These are phyloP conservation scores for Dicycla oo DNA, from an alignment of 2,888 invertebrate species.

Conservation along the genomic window DNA sequence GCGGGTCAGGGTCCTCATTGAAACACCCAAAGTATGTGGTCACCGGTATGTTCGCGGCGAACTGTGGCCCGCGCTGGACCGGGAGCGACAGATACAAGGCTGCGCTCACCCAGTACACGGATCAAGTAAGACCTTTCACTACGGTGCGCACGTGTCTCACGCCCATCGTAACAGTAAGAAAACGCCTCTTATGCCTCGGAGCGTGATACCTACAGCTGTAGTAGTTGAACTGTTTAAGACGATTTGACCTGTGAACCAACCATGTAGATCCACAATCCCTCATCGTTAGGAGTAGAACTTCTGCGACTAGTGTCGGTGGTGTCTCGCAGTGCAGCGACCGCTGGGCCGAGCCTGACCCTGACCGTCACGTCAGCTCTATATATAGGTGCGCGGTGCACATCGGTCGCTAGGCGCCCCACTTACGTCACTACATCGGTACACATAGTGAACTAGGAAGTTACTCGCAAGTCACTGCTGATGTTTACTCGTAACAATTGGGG, in stretches of 20 bases:
- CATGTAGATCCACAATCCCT: not conserved
- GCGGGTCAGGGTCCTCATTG: constrained; percentile 63
- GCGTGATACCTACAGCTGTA: not conserved
- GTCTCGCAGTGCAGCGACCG: constrained; percentile 73
- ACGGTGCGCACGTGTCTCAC: not conserved
- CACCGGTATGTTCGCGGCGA: constrained; percentile 63
- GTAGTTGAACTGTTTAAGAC: not conserved
- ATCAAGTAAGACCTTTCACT: constrained; percentile 1
- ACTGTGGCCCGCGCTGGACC: constrained; percentile 22
- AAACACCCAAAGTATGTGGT: constrained; percentile 52
- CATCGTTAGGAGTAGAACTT: constrained; percentile 28
- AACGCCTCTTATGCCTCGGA: not conserved
- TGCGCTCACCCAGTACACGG: constrained; percentile 7
- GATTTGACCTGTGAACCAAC: not conserved
- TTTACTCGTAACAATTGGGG: not conserved
- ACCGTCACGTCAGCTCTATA: constrained; percentile 80
- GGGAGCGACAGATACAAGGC: constrained; percentile 14
- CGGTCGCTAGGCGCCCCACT: constrained; percentile 63
- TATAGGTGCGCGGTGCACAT: constrained; percentile 73
- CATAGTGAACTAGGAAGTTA: constrained; percentile 35
- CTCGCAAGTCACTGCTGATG: not conserved
- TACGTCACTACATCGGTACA: constrained; percentile 39
- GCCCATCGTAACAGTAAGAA: not conserved
- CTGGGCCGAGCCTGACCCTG: constrained; percentile 75
- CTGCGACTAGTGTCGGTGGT: constrained; percentile 36